Base-by-base conservation (phyloP, 2,113 vertebrate species). In the Salvelinus alpinus region DNA sequence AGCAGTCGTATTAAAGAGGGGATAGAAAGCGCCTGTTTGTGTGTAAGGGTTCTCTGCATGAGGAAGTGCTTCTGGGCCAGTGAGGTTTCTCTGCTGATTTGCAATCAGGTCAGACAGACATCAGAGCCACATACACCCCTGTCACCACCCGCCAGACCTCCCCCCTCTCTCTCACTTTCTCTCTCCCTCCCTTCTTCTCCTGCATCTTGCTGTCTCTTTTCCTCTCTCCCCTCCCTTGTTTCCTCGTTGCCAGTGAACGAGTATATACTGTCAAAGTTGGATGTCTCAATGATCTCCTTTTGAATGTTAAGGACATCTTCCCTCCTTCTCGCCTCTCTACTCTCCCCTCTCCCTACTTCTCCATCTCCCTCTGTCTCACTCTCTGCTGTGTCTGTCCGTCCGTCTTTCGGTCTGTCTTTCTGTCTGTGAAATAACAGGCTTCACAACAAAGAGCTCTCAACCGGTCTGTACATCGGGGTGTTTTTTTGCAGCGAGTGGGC, bases 61-160 rank as follows among this genome's bases (percentile, higher is more conserved):
- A 87, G 88, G 87, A 92, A 91, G 88, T 91, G 87, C 91, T 92
- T 88, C 86, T 91, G 89, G 91, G 90, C 89, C 87, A 77, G 66
- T 86, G 77, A 83, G 90, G 90, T 88, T 89, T 87, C 88, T 86
- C 81, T 82, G 87, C 92, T 92, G 91, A 93, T 93, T 92, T 92
- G 92, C 91, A 93, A 92, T 92, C 92, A 92, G 92, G 92, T 94
- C 93, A 93, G 90, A 92, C 83, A 90, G 85, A 81, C 89, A 90
- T 82, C 29, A 83, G 86, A 82, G 86, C 89, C 88, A 5, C 34
- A 22, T 31, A 34, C 65, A 29, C 75, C 87, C 92, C 90, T 90
- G 88, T 92, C 91, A 91, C 91, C 90, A 93, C 90, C 89, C 80
- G 70, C 38, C 88, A 29, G 24, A 29, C 38, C 38, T 11, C 38